A percentile compares a stretch with the other conserved stretches of the same genome.
Evolutionary conservation across 2,113 vertebrate species (phyloP).

Genomic region (Corynorhinus townsendii): DNA sequence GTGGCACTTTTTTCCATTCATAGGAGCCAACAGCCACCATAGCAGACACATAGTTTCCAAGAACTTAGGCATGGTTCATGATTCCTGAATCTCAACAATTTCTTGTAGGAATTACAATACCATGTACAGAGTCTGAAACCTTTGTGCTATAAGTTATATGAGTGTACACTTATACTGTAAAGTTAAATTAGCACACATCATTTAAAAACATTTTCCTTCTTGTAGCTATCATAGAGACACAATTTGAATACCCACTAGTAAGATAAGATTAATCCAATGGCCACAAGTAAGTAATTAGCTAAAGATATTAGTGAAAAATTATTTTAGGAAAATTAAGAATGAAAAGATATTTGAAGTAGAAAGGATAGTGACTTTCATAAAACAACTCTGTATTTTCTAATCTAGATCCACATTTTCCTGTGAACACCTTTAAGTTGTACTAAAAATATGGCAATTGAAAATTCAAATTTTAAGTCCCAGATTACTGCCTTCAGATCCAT

Average conservation of each 20-base stretch:
- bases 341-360: conserved; percentile 52
- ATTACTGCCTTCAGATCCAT: conserved; percentile 78
- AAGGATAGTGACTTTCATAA: conserved; percentile 48
- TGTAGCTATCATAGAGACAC: neutral
- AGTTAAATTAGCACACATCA: conserved; percentile 28
- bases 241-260: conserved; percentile 54
- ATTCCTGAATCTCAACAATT: conserved; percentile 83
- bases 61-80: conserved; percentile 76
- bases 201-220: conserved; percentile 41
- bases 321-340: conserved; percentile 46
- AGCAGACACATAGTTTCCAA: conserved; percentile 83
- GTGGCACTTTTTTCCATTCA: conserved; percentile 80
- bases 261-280: conserved; percentile 56
- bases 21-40: conserved; percentile 71
- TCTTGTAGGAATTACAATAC: conserved; percentile 66
- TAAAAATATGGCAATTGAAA: conserved; percentile 73
- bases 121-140: conserved; percentile 60
- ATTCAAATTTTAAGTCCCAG: conserved; percentile 73
- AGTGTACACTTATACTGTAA: neutral
- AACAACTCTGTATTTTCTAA: conserved; percentile 68
- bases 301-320: conserved; percentile 30
- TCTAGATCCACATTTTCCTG: conserved; percentile 51
- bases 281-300: conserved; percentile 44
- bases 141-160: conserved; percentile 60
- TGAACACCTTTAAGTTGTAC: conserved; percentile 59